Evolutionary conservation across 2,888 invertebrate species (phyloP), one percentile per base, ranked within the genome.

Genomic region (Torymus aiolomorphi): DNA sequence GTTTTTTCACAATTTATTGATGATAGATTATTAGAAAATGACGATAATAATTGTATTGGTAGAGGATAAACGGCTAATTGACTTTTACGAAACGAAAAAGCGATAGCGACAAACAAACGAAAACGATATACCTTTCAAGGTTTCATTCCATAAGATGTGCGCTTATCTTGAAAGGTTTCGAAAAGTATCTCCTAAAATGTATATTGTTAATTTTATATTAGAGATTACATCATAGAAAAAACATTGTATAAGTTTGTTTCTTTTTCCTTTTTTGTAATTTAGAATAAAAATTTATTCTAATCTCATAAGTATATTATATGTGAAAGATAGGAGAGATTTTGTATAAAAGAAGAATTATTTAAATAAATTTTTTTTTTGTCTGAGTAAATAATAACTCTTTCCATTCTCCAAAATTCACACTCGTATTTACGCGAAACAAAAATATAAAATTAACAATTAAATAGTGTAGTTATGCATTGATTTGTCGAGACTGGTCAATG

Each of bases 131-230:
- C 56, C 57, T 75, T 75, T 74, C 59, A 24, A 75, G 66, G 49
- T 75, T 74, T 80, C 59, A 71, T 75, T 76, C 59, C 66, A 74
- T 76, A 57, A 63, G 69, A 57, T 71, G 79, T 61, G 65, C 71
- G 75, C 66, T 61, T 75, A 71, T 66, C 66, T 80, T 66, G 42
- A 66, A 66, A 75, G 54, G 54, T 75, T 71, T 76, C 56, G 59
- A 59, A 72, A 76, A 67, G 12, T 13, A 67, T 59, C 61, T 16
- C 52, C 65, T 56, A 52, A 62, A 54, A 11, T 67, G 49, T 70
- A 76, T 73, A 77, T 80, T 80, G 74, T 80, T 77, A 75, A 78
- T 80, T 77, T 61, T 80, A 78, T 80, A 77, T 75, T 72, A 16
- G 8, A 73, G 20, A 66, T 61, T 52, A 52, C 49, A 8, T 76